A percentile compares a stretch with the other conserved stretches of the same genome.
phyloP scores from a whole-genome alignment of 1,140 invertebrate species.

The Sitobion miscanthi region DNA sequence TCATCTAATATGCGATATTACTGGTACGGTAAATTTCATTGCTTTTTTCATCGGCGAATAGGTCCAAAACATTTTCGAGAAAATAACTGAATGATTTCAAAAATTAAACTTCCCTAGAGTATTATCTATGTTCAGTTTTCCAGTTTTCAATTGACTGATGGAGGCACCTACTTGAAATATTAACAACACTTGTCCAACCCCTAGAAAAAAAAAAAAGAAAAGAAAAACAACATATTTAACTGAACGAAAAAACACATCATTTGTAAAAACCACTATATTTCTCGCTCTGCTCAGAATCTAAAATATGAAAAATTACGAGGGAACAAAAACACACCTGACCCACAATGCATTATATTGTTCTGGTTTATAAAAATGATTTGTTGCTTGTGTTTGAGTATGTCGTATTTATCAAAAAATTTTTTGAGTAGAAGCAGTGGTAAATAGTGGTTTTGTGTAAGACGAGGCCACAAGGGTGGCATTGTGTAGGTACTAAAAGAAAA shows the following conservation, averaged over 20 bases:
- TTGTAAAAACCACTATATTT: not conserved
- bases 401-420: slow-evolving; percentile 6
- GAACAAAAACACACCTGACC: not conserved
- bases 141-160: not conserved
- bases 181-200: not conserved
- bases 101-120: too few species aligned
- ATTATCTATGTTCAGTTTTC: not conserved
- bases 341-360: slow-evolving; percentile 24
- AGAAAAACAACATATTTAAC: not conserved
- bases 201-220: not conserved
- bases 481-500: not conserved
- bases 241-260: not conserved
- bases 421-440: not conserved
- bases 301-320: slow-evolving; percentile 17
- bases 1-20: not conserved
- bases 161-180: not conserved
- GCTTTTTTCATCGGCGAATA: too few species aligned
- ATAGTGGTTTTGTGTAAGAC: not conserved
- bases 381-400: not conserved
- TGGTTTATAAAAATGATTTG: slow-evolving; percentile 23
- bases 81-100: too few species aligned
- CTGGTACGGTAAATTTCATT: not conserved
- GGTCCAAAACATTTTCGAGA: too few species aligned
- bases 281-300: not conserved
- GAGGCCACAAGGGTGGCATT: not conserved